These are phyloP conservation scores for Sturnus vulgaris DNA, from an alignment of 2,113 vertebrate genomes.

Conservation along the genomic window DNA sequence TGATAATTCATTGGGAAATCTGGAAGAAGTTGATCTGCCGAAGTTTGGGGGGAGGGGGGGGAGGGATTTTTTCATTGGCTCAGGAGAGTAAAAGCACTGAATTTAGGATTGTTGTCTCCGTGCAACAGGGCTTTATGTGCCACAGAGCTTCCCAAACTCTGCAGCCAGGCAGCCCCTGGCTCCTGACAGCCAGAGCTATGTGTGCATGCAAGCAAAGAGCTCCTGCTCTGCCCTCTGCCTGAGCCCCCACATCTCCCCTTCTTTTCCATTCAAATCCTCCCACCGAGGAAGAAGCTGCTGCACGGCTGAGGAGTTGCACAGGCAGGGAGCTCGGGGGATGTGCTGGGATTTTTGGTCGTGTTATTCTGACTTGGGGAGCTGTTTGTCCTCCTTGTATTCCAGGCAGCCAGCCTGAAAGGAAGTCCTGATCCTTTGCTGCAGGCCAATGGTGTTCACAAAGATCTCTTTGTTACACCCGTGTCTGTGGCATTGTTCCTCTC, in stretches of 20 bases:
- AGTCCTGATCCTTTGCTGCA: not conserved
- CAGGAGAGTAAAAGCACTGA: not conserved
- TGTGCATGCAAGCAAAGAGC: not conserved
- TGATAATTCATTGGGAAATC: not conserved
- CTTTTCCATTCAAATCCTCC: not conserved
- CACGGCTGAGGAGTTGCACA: not conserved
- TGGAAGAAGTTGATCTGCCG: not conserved
- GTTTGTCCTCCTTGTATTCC: conserved; percentile 14
- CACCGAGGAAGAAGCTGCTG: not conserved
- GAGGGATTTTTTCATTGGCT: not conserved
- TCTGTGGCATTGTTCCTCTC: not conserved
- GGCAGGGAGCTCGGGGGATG: not conserved
- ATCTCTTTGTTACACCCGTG: not conserved
- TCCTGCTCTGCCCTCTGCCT: not conserved
- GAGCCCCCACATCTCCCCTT: not conserved
- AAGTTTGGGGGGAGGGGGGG: not conserved
- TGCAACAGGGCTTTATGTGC: too few species aligned
- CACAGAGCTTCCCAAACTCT: not conserved
- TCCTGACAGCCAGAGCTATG: not conserved
- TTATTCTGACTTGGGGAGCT: not conserved
- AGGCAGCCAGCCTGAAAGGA: conserved; percentile 18
- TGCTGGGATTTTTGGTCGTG: not conserved
- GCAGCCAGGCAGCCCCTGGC: not conserved
- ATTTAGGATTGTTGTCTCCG: not conserved
- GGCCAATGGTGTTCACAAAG: not conserved